Evolutionary conservation across 1,140 invertebrate genomes (phyloP).

Genomic region (Leptestheria dahalacensis): DNA sequence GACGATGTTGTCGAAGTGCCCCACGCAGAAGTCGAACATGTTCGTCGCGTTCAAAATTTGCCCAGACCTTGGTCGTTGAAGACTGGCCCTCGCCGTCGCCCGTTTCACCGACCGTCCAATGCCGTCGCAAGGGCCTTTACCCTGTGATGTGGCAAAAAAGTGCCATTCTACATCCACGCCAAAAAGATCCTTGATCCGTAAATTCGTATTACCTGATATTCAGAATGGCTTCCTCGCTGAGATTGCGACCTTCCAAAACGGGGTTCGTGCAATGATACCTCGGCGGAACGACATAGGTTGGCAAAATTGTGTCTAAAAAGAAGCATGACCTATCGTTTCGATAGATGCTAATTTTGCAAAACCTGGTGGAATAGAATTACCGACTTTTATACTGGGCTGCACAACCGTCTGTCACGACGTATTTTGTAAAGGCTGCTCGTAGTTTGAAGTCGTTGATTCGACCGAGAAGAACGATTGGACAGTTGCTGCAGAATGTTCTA

Average conservation of each 20-base stretch:
- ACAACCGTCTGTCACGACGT: background rate
- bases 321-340: background rate
- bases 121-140: background rate
- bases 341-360: background rate
- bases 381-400: background rate
- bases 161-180: constrained; percentile 21
- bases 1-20: background rate
- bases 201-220: too few species aligned
- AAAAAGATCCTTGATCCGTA: constrained; percentile 23
- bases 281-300: constrained; percentile 24
- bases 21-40: background rate
- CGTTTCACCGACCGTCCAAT: background rate
- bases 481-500: background rate
- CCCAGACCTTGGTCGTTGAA: background rate
- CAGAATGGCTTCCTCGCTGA: too few species aligned
- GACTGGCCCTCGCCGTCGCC: background rate
- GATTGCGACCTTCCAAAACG: too few species aligned
- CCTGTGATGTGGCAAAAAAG: background rate
- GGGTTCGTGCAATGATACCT: too few species aligned
- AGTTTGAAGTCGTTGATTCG: background rate
- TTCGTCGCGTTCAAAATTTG: background rate
- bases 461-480: background rate
- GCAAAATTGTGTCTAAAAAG: constrained; percentile 14
- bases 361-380: background rate
- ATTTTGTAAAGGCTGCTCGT: background rate